These are phyloP conservation scores for Furcula furcula DNA, from an alignment of 2,888 invertebrate species.

Conservation along the genomic window DNA sequence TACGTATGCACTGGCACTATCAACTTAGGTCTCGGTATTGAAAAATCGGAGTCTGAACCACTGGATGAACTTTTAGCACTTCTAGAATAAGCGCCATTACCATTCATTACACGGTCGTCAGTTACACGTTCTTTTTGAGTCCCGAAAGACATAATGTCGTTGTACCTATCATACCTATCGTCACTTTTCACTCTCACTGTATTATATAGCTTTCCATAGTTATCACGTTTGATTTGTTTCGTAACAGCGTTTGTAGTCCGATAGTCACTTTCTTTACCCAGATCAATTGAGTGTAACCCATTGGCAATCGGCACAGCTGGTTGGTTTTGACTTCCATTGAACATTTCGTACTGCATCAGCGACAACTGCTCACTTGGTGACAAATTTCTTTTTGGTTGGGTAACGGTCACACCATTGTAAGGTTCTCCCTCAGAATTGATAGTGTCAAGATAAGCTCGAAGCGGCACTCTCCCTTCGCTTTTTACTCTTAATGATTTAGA, in stretches of 20 bases:
- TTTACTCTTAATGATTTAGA: constrained; percentile 78
- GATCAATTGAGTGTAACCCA: constrained; percentile 58
- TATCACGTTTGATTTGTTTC: constrained; percentile 73
- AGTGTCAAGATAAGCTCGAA: constrained; percentile 64
- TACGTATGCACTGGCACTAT: constrained; percentile 95
- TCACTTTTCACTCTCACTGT: constrained; percentile 79
- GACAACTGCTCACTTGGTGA: constrained; percentile 77
- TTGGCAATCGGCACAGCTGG: constrained; percentile 46
- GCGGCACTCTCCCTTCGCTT: constrained; percentile 74
- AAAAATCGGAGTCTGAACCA: constrained; percentile 85
- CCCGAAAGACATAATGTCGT: constrained; percentile 65
- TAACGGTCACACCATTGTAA: constrained; percentile 72
- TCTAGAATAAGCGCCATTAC: constrained; percentile 53
- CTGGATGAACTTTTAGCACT: constrained; percentile 80
- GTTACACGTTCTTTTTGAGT: constrained; percentile 53
- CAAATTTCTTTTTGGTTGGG: constrained; percentile 77
- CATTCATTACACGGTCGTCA: constrained; percentile 56
- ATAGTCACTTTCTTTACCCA: constrained; percentile 72
- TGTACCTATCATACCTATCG: constrained; percentile 72
- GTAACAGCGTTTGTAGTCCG: constrained; percentile 69
- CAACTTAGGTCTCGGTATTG: constrained; percentile 91
- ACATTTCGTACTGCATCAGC: constrained; percentile 75
- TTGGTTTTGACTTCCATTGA: constrained; percentile 58
- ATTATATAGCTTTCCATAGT: constrained; percentile 71
- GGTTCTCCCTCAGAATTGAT: constrained; percentile 49